Evolutionary conservation across 2,888 invertebrate genomes (phyloP).

Genomic region (Ctenicera cuprea): DNA sequence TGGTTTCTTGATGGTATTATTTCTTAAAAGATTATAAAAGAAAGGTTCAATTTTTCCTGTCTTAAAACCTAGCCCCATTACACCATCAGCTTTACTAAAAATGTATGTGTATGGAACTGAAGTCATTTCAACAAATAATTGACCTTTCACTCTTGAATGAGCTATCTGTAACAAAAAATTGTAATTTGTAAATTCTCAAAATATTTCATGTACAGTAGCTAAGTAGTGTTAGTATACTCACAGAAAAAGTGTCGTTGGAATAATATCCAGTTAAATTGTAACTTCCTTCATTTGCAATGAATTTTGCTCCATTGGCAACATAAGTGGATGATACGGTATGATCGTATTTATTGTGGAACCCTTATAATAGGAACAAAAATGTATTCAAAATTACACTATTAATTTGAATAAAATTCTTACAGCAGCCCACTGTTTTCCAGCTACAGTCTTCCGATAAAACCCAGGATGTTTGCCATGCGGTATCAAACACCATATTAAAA

Average conservation of each 20-base stretch:
- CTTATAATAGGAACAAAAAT: conserved; percentile 67
- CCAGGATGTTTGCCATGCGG: conserved; percentile 73
- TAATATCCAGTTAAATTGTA: conserved; percentile 80
- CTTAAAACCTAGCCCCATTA: conserved; percentile 80
- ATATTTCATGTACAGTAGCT: no score
- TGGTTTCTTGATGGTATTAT: conserved; percentile 72
- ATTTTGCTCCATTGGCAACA: conserved; percentile 76
- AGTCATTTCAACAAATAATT: conserved; percentile 84
- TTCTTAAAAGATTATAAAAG: conserved; percentile 79
- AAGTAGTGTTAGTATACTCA: conserved; percentile 68
- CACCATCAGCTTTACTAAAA: conserved; percentile 82
- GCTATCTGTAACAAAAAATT: conserved; percentile 72
- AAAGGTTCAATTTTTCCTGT: conserved; percentile 77
- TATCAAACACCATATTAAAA: conserved; percentile 73
- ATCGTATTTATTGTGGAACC: conserved; percentile 81
- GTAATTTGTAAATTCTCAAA: background rate
- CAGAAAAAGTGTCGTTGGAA: conserved; percentile 79
- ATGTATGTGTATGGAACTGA: conserved; percentile 80
- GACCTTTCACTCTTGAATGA: conserved; percentile 75
- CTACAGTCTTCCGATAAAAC: conserved; percentile 72
- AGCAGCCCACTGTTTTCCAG: conserved; percentile 69
- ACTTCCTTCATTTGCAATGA: conserved; percentile 75
- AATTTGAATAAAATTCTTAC: conserved; percentile 67
- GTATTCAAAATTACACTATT: background rate
- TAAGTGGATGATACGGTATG: conserved; percentile 80